phyloP scores from a whole-genome alignment of 1,140 invertebrate species.

The Drosophila tristis region DNA sequence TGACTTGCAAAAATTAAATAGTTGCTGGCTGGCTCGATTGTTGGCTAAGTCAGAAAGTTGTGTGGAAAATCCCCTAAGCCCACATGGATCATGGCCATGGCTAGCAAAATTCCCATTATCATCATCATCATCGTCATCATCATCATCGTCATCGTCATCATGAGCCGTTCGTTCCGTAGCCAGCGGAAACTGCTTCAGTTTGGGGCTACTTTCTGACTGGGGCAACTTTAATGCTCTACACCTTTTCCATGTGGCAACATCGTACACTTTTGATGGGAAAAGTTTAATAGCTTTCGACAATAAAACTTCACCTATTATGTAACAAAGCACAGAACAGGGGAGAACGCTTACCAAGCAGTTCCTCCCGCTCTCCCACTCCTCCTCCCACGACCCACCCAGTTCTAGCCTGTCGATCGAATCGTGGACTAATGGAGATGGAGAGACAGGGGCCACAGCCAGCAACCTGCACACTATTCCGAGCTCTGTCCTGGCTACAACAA shows the following conservation, averaged over 20 bases:
- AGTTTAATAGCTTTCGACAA: slow-evolving; percentile 83
- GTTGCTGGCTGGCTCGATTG: slow-evolving; percentile 4
- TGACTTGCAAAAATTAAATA: slow-evolving; percentile 9
- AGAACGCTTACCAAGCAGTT: slow-evolving; percentile 53
- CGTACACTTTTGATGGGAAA: slow-evolving; percentile 78
- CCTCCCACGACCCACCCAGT: slow-evolving; percentile 3
- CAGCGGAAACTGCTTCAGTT: slow-evolving; percentile 14
- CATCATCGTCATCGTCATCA: slow-evolving; percentile 23
- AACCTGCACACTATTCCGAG: slow-evolving; percentile 8
- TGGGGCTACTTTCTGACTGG: slow-evolving; percentile 16
- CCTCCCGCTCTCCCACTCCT: not conserved
- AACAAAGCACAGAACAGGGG: slow-evolving; percentile 70
- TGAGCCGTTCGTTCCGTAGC: slow-evolving; percentile 6
- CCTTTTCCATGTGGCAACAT: slow-evolving; percentile 73
- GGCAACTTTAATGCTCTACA: slow-evolving; percentile 70
- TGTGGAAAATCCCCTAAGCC: not conserved
- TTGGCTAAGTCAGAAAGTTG: not conserved
- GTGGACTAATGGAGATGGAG: slow-evolving; percentile 18
- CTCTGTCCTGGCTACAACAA: slow-evolving; percentile 27
- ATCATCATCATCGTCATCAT: slow-evolving; percentile 30
- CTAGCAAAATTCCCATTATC: slow-evolving; percentile 2
- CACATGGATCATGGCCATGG: not conserved
- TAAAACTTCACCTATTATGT: slow-evolving; percentile 83
- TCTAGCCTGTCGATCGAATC: slow-evolving; percentile 57
- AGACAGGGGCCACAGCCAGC: not conserved